Evolutionary conservation across 1,140 invertebrate species (phyloP).

Genomic region (Aethina tumida): DNA sequence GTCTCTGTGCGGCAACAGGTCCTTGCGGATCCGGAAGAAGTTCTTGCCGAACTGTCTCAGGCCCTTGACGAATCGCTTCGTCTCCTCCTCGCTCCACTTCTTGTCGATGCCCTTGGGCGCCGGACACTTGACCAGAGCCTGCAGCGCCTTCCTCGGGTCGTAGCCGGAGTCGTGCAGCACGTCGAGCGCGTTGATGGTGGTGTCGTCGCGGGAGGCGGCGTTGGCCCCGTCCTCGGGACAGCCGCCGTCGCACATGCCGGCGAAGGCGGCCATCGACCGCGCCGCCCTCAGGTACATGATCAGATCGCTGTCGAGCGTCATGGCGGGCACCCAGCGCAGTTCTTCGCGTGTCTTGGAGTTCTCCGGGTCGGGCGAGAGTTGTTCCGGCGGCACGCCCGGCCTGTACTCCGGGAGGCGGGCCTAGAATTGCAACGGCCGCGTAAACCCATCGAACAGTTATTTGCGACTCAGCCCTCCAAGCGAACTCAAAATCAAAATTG

Average conservation of each 20-base stretch:
- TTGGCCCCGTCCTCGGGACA: constrained; percentile 93
- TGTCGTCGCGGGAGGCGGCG: constrained; percentile 92
- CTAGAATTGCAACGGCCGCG: constrained; percentile 39
- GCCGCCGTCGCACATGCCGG: constrained; percentile 94
- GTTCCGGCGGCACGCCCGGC: constrained; percentile 54
- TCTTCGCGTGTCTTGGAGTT: constrained; percentile 72
- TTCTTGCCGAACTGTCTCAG: constrained; percentile 97
- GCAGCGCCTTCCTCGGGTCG: constrained; percentile 88
- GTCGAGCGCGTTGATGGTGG: constrained; percentile 94
- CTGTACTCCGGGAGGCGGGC: constrained; percentile 71
- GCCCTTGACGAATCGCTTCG: constrained; percentile 96
- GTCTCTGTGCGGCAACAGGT: constrained; percentile 91
- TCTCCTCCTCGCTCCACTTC: constrained; percentile 96
- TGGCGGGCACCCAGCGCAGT: constrained; percentile 83
- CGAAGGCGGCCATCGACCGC: constrained; percentile 90
- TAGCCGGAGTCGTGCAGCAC: constrained; percentile 90
- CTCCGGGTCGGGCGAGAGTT: constrained; percentile 62
- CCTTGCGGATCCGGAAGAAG: constrained; percentile 95
- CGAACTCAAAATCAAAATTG: too few relatives aligned
- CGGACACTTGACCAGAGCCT: constrained; percentile 93
- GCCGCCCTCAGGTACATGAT: constrained; percentile 95
- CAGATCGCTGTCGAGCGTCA: constrained; percentile 86
- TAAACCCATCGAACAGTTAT: too few relatives aligned
- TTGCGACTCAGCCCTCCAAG: too few relatives aligned
- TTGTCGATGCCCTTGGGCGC: constrained; percentile 94